Percentiles rank a stretch among this genome's conserved stretches.
Evolutionary conservation across 2,888 invertebrate species (phyloP).

Genomic region (Lypha dubia): DNA sequence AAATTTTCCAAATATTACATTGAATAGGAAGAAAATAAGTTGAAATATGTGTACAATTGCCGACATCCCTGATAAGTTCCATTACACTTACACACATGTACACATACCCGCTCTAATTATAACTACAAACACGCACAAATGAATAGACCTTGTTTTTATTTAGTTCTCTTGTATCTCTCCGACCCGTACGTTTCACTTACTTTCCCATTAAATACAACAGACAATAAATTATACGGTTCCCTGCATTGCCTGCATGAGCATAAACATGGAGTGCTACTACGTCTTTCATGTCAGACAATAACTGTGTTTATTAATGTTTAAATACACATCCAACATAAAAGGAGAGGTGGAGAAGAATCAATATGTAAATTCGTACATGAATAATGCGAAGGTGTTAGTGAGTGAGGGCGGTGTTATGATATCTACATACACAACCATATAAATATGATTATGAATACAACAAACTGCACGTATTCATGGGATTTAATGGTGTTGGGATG

Average conservation of each 20-base stretch:
- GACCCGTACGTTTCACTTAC: neutral
- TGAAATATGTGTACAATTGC: neutral
- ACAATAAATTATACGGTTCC: slow-evolving; percentile 69
- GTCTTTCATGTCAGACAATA: slow-evolving; percentile 63
- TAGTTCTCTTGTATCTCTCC: neutral
- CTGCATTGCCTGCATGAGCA: slow-evolving; percentile 69
- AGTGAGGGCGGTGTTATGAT: slow-evolving; percentile 10
- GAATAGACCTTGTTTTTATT: slow-evolving; percentile 13
- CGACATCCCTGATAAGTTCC: slow-evolving; percentile 3
- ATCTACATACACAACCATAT: neutral
- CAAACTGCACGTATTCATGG: slow-evolving; percentile 21
- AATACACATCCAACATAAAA: neutral
- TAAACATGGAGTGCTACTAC: slow-evolving; percentile 59
- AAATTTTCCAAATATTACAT: neutral
- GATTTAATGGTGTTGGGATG: slow-evolving; percentile 15
- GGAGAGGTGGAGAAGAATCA: neutral
- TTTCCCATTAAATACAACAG: slow-evolving; percentile 23
- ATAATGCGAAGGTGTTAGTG: slow-evolving; percentile 8
- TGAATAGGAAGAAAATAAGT: neutral
- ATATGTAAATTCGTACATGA: neutral
- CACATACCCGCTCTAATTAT: neutral
- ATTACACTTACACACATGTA: neutral
- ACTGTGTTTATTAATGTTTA: slow-evolving; percentile 61
- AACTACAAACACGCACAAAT: slow-evolving; percentile 16
- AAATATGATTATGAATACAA: slow-evolving; percentile 32